Base-by-base conservation (phyloP, 1,140 invertebrate species). In the Penaeus indicus region DNA sequence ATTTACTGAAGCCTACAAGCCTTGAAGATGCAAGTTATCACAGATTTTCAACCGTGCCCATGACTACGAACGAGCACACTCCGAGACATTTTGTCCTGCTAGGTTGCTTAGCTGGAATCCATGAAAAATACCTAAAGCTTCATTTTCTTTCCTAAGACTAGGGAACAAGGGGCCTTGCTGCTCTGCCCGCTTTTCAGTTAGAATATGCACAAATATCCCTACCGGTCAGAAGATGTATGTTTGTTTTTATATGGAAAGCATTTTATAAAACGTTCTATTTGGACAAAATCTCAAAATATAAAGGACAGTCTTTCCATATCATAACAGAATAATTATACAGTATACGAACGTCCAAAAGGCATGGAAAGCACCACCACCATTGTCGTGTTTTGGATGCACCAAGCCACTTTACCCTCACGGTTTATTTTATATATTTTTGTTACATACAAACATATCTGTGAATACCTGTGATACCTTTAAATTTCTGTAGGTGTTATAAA, bases 201-300 rank as follows among this genome's bases (percentile, higher is more conserved):
- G 11, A 54, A 54, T 54, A 54, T 54, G 54, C 54, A 54, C 54
- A 54, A 54, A 54, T 54, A 7, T 54, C 54, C 54, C 54, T 54
- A 54, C 54, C 54, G 54, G 11, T 54, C 54, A 54, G 54, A 54
- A 54, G 54, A 54, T 54, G 54, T 84, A 72, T 38, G 84, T 19
- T 88, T 38, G 72, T 78, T 88, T 88, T 79, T 81, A 88, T 88
- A 88, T 84, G 81, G 87, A 88, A 88, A 88, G 81, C 87, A 88
- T 84, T 16, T 88, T 84, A 88, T 72, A 88, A 84, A 88, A 88
- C 84, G 38, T 67, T 64, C 67, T 54, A 88, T n/a, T 78, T 84
- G 87, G 87, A 84, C 86, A 84, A n/a, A 75, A 61, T 78, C 38
- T 88, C 67, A 84, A 88, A 77, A 64, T 60, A 62, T 88, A 88